Evolutionary conservation across 1,140 invertebrate genomes (phyloP), one percentile per base, ranked within the genome.

Genomic region (Neodiprion virginianus): DNA sequence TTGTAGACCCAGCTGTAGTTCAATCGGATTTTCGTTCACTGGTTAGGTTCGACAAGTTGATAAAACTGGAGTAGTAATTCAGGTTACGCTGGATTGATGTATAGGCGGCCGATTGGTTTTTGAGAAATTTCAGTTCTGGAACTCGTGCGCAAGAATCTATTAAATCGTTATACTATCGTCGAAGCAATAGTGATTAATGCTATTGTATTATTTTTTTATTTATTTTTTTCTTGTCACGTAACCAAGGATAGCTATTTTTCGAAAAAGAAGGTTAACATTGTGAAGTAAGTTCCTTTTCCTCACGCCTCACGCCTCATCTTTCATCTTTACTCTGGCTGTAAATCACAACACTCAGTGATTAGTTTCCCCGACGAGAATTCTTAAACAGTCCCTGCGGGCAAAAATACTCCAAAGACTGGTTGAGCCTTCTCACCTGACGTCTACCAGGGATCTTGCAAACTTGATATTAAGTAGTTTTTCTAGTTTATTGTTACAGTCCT

Each of bases 351-450:
- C 53, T 12, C n/a, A 17, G 53, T 61, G 53, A 61, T 61, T 61
- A 61, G 53, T 61, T 61, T 61, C 53, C 53, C 11, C 53, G 53
- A 61, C 53, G 53, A 61, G 53, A 61, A 61, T 61, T 12, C 53
- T 61, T 61, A 8, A 61, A 61, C 28, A 40, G 28, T 40, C 28
- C 28, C 28, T 40, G 28, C 28, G 28, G 28, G 28, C n/a, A 14
- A 14, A 17, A 61, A 61, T 61, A 61, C 53, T 12, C 53, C 53
- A 8, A 61, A 61, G 53, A 61, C 53, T 40, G n/a, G 53, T 61
- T 17, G n/a, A 40, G 28, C 28, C 28, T 40, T 40, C 28, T 61
- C 11, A 17, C 53, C 53, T 61, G 53, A 61, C 11, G 53, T 61
- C n/a, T 61, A 14, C 53, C n/a, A 61, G n/a, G 53, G n/a, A 61